Percentiles rank a stretch among this genome's conserved stretches.
Conservation (phyloP, 2,888 invertebrate genomes). For the Xestia rhomboidea region DNA sequence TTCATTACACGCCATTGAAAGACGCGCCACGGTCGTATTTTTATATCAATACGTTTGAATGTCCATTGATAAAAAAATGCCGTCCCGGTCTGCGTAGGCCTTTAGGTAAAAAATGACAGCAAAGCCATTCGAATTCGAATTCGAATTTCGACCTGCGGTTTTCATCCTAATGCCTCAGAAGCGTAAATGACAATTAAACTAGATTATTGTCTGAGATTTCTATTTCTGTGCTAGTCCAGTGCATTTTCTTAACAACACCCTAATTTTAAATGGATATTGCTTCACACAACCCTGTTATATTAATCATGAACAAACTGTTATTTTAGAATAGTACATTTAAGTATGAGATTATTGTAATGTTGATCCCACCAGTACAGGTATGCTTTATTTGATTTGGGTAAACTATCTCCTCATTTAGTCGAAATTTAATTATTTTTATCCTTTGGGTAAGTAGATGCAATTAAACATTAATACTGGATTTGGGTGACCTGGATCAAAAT, state of each 20-base stretch:
- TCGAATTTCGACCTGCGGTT: background rate
- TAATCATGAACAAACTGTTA: conserved; percentile 62
- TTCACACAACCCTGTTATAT: conserved; percentile 43
- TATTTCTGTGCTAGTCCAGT: conserved; percentile 57
- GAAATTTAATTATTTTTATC: conserved; percentile 47
- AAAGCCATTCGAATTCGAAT: conserved; percentile 20
- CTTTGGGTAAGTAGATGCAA: conserved; percentile 38
- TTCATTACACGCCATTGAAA: too few relatives aligned
- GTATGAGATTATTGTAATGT: conserved; percentile 62
- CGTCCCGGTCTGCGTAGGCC: too few relatives aligned
- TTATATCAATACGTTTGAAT: too few relatives aligned
- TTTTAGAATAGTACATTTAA: conserved; percentile 54
- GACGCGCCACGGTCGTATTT: too few relatives aligned
- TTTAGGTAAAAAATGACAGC: background rate
- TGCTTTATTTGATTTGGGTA: conserved; percentile 56
- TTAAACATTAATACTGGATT: conserved; percentile 41
- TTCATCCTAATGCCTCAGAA: conserved; percentile 13
- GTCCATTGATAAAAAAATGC: too few relatives aligned
- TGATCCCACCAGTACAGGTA: conserved; percentile 62
- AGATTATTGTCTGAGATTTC: conserved; percentile 47
- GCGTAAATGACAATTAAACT: conserved; percentile 53
- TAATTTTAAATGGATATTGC: conserved; percentile 50
- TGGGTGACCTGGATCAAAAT: conserved; percentile 48
- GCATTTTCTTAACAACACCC: conserved; percentile 52
- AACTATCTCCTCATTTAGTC: conserved; percentile 42